A percentile compares a stretch with the other conserved stretches of the same genome.
Evolutionary conservation across 2,888 invertebrate species (phyloP).

Genomic region (Metacarcinus magister): DNA sequence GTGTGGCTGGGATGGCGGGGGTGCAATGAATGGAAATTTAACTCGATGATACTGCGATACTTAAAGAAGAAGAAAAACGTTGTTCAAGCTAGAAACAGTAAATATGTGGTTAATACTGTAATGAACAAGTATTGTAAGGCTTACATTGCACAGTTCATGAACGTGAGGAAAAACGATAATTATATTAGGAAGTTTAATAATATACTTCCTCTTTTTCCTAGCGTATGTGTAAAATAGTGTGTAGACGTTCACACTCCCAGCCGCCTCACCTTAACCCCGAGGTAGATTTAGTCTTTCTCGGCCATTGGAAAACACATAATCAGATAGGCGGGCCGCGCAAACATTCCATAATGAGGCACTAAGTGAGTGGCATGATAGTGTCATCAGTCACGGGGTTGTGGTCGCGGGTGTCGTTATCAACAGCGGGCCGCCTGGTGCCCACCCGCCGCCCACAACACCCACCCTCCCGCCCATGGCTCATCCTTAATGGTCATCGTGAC

Average conservation of each 20-base stretch:
- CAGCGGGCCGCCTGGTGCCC: conserved; percentile 57
- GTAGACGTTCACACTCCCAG: not conserved
- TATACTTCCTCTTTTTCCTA: no score
- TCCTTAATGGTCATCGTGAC: conserved; percentile 65
- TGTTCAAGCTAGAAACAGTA: no score
- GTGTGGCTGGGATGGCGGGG: not conserved
- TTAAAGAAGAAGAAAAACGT: not conserved
- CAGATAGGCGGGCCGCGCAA: not conserved
- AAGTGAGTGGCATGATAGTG: not conserved
- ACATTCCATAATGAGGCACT: not conserved
- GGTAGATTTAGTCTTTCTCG: not conserved
- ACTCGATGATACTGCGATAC: no score
- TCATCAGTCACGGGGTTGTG: conserved; percentile 40
- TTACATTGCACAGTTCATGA: no score
- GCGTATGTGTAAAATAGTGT: no score
- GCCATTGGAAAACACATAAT: not conserved
- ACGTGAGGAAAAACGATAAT: no score
- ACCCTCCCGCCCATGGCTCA: conserved; percentile 59
- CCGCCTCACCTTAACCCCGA: not conserved
- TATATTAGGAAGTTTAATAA: no score
- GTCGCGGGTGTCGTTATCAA: not conserved
- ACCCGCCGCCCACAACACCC: conserved; percentile 54
- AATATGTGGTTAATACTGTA: no score
- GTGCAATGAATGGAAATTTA: not conserved
- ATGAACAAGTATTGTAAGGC: no score